phyloP scores from a whole-genome alignment of 2,113 vertebrate genomes.

The Brachirus orientalis region DNA sequence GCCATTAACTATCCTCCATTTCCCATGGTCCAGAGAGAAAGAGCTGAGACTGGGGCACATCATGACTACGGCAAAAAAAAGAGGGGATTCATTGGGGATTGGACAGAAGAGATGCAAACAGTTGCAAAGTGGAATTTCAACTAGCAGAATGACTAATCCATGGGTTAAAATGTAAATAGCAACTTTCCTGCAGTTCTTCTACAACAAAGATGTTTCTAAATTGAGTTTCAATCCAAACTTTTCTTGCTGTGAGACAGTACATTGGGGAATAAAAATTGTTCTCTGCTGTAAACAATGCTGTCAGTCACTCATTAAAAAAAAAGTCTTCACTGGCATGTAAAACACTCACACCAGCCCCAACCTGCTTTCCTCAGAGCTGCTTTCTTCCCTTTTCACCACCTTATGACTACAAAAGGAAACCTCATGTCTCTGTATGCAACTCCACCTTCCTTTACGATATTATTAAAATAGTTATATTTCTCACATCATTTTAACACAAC shows the following conservation, averaged over 20 bases:
- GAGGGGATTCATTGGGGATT: neutral
- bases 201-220: slow-evolving; percentile 43
- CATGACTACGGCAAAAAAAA: slow-evolving; percentile 81
- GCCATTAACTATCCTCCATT: slow-evolving; percentile 95
- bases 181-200: slow-evolving; percentile 24
- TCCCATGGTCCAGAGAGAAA: slow-evolving; percentile 94
- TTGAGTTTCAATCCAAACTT: slow-evolving; percentile 42
- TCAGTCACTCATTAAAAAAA: slow-evolving; percentile 50
- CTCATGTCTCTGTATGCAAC: neutral
- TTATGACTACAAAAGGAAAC: slow-evolving; percentile 12
- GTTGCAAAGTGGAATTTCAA: neutral
- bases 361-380: slow-evolving; percentile 3
- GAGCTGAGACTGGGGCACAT: slow-evolving; percentile 96
- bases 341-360: slow-evolving; percentile 14
- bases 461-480: too few relatives aligned
- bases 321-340: slow-evolving; percentile 28
- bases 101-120: slow-evolving; percentile 7
- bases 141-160: slow-evolving; percentile 16
- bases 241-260: slow-evolving; percentile 27
- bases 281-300: slow-evolving; percentile 52
- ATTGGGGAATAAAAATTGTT: slow-evolving; percentile 47
- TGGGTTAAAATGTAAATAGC: slow-evolving; percentile 20
- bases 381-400: slow-evolving; percentile 21
- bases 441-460: slow-evolving; percentile 1
- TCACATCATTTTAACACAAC: too few relatives aligned